Evolutionary conservation across 2,113 vertebrate genomes (phyloP), one percentile per base, ranked within the genome.

Genomic region (Ochotona princeps): DNA sequence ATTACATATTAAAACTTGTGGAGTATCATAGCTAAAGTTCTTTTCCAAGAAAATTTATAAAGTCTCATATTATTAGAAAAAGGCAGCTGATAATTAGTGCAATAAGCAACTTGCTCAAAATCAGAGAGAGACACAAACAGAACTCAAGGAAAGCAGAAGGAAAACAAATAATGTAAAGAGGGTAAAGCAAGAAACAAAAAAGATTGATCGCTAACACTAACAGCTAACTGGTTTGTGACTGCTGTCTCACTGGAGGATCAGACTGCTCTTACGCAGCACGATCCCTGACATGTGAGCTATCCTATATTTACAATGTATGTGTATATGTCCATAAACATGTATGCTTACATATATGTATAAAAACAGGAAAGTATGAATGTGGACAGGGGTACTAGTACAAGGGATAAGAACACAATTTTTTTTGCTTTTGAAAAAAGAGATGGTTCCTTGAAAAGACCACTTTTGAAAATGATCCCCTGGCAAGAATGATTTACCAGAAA

Each of bases 71-170:
- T 72, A 79, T 80, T 75, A 85, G 54, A 72, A 86, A 89, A 89
- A 86, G 85, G 38, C n/a, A 57, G 9, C 75, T 90, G 35, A 83
- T 57, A 83, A 72, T 82, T 7, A 82, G 26, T 47, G 8, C 20
- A 92, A 67, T 83, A 86, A 61, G 20, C 51, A 94, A 78, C 14
- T 66, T 67, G 81, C 26, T 15, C 82, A 11, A 94, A 94, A 86
- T 44, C 32, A 75, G 32, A 47, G 72, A 38, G 21, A 2, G 25
- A 57, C 13, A 69, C 60, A 66, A 49, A 49, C 35, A 63, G 79
- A 74, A 91, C 17, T 51, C 32, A 66, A 70, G 80, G 28, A 61
- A 32, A 78, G 21, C 35, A 75, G 12, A 44, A 70, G 32, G 80
- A 12, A 57, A 44, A 80, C 83, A 84, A 70, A 86, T 47, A 69